phyloP scores from a whole-genome alignment of 2,888 invertebrate genomes.

The Cylindroiulus punctatus region DNA sequence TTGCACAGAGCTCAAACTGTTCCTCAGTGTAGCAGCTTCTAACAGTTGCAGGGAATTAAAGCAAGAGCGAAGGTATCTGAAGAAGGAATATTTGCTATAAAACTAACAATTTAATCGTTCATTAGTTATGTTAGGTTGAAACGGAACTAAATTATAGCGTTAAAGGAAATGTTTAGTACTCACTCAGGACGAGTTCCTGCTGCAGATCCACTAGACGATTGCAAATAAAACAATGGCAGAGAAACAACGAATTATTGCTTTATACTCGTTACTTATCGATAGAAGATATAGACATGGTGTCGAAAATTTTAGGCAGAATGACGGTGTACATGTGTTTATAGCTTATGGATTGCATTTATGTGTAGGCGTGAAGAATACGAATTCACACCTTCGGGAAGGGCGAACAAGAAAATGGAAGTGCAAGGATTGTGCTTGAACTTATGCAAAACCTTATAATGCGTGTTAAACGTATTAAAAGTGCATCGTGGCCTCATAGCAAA shows the following conservation, averaged over 20 bases:
- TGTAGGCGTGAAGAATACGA: not conserved
- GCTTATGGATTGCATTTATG: not conserved
- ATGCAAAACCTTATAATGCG: not conserved
- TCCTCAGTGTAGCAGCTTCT: not conserved
- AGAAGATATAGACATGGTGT: slow-evolving; percentile 15
- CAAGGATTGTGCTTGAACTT: slow-evolving; percentile 3
- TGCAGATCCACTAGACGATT: slow-evolving; percentile 56
- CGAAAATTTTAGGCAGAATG: slow-evolving; percentile 33
- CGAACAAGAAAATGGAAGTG: slow-evolving; percentile 6
- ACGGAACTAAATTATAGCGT: not conserved
- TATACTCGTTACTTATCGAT: not conserved
- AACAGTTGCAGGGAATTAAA: not conserved
- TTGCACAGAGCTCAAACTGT: not conserved
- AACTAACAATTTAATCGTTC: slow-evolving; percentile 11
- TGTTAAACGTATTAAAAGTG: not conserved
- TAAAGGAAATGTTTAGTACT: slow-evolving; percentile 54
- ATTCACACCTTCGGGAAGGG: not conserved
- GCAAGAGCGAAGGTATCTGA: not conserved
- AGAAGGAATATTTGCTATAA: slow-evolving; percentile 5
- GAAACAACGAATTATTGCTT: slow-evolving; percentile 37
- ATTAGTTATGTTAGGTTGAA: slow-evolving; percentile 13
- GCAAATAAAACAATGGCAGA: slow-evolving; percentile 46
- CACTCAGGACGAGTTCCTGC: slow-evolving; percentile 58
- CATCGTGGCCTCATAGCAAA: not conserved
- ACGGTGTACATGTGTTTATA: slow-evolving; percentile 17